These are phyloP conservation scores for Ptychobarbus kaznakovi DNA, from an alignment of 2,797 vertebrate genomes.

Conservation along the genomic window DNA sequence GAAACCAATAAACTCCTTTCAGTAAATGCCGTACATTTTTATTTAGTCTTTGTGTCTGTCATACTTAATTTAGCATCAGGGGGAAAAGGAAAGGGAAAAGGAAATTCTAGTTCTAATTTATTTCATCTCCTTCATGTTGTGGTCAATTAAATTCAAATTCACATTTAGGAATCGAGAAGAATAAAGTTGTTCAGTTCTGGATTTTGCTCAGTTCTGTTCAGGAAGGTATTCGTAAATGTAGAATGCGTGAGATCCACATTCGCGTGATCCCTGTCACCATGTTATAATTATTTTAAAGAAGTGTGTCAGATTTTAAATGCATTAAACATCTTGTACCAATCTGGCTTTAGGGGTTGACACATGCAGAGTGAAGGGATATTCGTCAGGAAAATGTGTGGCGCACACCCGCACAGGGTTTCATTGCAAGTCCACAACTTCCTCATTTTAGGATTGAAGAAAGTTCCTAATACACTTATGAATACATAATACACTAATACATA, in stretches of 20 bases:
- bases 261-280: slow-evolving; percentile 51
- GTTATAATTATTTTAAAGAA: slow-evolving; percentile 74
- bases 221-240: slow-evolving; percentile 11
- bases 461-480: background rate
- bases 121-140: background rate
- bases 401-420: slow-evolving; percentile 20
- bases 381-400: slow-evolving; percentile 53
- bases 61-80: slow-evolving; percentile 87
- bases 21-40: background rate
- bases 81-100: slow-evolving; percentile 3
- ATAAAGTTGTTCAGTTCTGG: background rate
- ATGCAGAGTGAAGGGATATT: slow-evolving; percentile 64
- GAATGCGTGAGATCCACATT: background rate
- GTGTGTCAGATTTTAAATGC: slow-evolving; percentile 76
- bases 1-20: background rate
- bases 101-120: too few species aligned
- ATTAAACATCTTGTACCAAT: slow-evolving; percentile 71
- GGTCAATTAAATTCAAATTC: background rate
- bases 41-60: slow-evolving; percentile 90
- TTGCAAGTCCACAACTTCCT: slow-evolving; percentile 18
- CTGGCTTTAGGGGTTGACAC: slow-evolving; percentile 67
- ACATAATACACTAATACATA: background rate
- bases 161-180: background rate
- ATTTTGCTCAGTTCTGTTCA: background rate
- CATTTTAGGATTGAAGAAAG: background rate